Evolutionary conservation across 2,888 invertebrate species (phyloP), one percentile per base, ranked within the genome.

Genomic region (Pegoplata infirma): DNA sequence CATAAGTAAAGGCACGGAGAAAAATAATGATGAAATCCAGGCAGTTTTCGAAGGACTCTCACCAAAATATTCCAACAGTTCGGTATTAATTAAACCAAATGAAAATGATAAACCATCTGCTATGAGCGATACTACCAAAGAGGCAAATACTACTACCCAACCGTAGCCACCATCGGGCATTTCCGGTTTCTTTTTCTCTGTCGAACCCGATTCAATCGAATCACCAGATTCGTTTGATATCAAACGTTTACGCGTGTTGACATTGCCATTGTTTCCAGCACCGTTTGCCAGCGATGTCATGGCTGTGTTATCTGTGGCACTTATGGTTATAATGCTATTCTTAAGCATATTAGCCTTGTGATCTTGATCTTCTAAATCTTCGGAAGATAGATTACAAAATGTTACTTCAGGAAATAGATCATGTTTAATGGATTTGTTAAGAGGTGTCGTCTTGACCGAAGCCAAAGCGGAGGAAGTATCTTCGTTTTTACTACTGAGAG

Each of bases 21-120:
- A 94, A 85, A 98, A 97, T 14, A 98, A 89, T 63, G 96, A 96
- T 1, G 97, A 97, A 76, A 97, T 95, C 94, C 96, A 95, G 1
- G 97, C 95, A 0, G 98, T 97, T 53, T 94, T 94, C 5, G 96
- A 93, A 84, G 96, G 95, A 47, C 94, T 94, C 28, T 95, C 94
- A 69, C 92, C 90, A 87, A 97, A 98, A 85, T 96, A 94, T 55
- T 93, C 91, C 53, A 96, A 90, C 84, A 98, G 94, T 84, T 97
- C 94, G 0, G 95, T 94, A 86, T 95, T 97, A 7, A 98, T 91
- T 16, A 98, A 91, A 0, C 98, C 98, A 88, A 98, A 98, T 1
- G 97, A 96, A 88, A 98, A 97, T 61, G 96, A 96, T 71, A 98
- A 93, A 0, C 98, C 98, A 88, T 98, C 98, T 44, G 97, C 96